These are phyloP conservation scores for Corythaixoides concolor DNA, from an alignment of 2,113 vertebrate genomes.

Conservation along the genomic window DNA sequence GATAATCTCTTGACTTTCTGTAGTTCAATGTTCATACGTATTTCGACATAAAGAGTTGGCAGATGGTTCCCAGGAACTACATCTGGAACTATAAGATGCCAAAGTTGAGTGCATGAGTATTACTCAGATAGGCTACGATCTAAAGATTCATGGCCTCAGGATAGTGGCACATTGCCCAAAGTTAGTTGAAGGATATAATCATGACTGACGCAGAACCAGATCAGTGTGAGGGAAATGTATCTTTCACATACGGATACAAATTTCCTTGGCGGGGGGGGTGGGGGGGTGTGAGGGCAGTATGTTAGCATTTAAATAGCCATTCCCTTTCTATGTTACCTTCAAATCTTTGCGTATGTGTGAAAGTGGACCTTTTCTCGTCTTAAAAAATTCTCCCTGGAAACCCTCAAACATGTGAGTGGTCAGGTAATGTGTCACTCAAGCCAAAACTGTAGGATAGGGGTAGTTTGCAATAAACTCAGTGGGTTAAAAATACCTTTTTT, in stretches of 20 bases:
- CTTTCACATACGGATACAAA: background rate
- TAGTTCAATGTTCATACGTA: background rate
- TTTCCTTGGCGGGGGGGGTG: background rate
- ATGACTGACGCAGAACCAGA: background rate
- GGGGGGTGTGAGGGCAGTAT: accelerated
- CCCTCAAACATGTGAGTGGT: background rate
- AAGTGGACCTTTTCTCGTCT: background rate
- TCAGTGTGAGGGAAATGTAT: background rate
- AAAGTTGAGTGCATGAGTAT: background rate
- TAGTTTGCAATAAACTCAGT: background rate
- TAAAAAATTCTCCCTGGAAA: background rate
- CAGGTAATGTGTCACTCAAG: background rate
- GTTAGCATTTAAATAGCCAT: background rate
- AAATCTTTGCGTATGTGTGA: background rate
- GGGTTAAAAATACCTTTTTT: background rate
- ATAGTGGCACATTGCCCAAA: background rate
- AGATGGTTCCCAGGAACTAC: background rate
- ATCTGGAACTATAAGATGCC: background rate
- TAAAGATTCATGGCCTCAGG: background rate
- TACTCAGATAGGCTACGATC: background rate
- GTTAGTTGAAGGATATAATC: background rate
- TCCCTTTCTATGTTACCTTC: background rate
- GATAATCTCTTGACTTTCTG: background rate
- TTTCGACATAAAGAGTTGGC: background rate
- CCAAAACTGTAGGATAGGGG: background rate